Conservation (phyloP, 2,797 vertebrate species). For the Helicolenus hilgendorfi region DNA sequence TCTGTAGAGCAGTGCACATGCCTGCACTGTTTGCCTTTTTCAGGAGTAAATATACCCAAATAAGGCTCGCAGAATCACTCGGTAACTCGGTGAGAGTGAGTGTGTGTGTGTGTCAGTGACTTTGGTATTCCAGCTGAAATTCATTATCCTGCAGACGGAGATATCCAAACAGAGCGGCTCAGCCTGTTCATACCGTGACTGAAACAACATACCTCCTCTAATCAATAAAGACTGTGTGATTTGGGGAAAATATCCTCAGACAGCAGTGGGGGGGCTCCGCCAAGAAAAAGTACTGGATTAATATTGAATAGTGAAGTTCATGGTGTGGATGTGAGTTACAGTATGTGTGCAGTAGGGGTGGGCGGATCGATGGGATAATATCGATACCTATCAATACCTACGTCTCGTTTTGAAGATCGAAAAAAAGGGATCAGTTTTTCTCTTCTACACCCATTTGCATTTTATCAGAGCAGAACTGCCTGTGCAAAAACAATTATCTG, state of each 20-base stretch:
- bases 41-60: conserved; percentile 83
- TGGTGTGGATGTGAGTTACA: neutral
- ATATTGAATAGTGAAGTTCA: neutral
- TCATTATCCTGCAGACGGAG: conserved; percentile 59
- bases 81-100: neutral
- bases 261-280: neutral
- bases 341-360: neutral
- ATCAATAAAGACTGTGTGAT: conserved; percentile 56
- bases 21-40: conserved; percentile 60
- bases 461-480: too few relatives aligned
- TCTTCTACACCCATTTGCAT: neutral
- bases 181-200: conserved; percentile 53
- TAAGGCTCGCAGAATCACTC: conserved; percentile 69
- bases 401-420: too few relatives aligned
- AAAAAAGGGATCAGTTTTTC: neutral
- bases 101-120: conserved; percentile 35
- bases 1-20: conserved; percentile 13
- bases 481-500: neutral
- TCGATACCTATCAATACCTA: too few relatives aligned
- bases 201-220: conserved; percentile 55
- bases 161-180: conserved; percentile 58
- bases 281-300: neutral
- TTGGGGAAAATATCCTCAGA: conserved; percentile 37
- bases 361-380: too few relatives aligned
- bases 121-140: conserved; percentile 76